Base-by-base conservation (phyloP, 2,888 invertebrate species). In the Hoplodrina blanda region DNA sequence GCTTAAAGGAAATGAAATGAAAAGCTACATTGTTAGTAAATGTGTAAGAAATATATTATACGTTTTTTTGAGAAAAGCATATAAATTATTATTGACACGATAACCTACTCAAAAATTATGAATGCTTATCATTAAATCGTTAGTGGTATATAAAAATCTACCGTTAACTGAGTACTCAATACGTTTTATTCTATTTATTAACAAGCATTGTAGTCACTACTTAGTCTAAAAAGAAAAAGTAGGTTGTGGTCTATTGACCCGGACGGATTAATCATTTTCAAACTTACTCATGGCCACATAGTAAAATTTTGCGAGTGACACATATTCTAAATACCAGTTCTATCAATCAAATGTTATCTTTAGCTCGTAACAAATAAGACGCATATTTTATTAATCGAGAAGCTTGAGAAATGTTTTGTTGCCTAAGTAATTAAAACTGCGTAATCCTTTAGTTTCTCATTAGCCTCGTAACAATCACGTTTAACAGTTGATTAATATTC, bases 201-300 rank as follows among this genome's bases (percentile, higher is more conserved):
- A 49, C 30, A 33, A 49, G 30, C 25, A 52, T n/a, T 57, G 60
- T 46, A 30, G n/a, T 50, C 19, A 55, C 13, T 55, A 55, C 13
- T 55, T 1, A 46, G 33, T 41, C 64, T 54, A 49, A 41, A 66
- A 2, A 52, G 5, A 50, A 59, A 83, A 84, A 73, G 62, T 80
- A 75, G 83, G 77, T 63, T 74, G 62, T 62, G 69, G 61, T 77
- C 64, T 66, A 66, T 68, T 71, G 65, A 84, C 69, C 64, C 69
- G 68, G 69, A 73, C 66, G 50, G 30, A 57, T 84, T 80, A 75
- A 65, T 77, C 77, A 84, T 67, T 68, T 71, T 69, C 50, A 55
- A 73, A 70, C 54, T 68, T 30, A 53, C 46, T 62, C 54, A 66
- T 52, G 57, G 62, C 64, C 76, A 69, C 74, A 62, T 62, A 53